These are phyloP conservation scores for Turnix velox DNA, from an alignment of 2,113 vertebrate species.

Conservation along the genomic window DNA sequence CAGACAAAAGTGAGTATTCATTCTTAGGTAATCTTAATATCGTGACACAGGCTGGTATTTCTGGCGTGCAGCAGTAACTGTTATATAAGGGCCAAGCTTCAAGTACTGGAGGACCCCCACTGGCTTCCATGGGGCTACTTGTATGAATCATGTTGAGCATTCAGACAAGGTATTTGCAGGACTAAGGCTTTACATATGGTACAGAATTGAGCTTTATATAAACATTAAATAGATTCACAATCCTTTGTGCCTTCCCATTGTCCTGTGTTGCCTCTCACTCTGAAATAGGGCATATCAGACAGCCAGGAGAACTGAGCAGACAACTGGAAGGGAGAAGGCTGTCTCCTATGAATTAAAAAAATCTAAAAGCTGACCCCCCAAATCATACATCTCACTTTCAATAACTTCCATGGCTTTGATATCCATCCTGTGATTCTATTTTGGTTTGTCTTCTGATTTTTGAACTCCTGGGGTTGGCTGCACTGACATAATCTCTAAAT, in stretches of 20 bases:
- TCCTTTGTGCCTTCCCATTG: conserved; percentile 44
- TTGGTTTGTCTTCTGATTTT: conserved; percentile 51
- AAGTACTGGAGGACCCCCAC: neutral
- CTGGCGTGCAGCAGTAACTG: neutral
- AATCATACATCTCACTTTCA: conserved; percentile 42
- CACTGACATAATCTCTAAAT: conserved; percentile 63
- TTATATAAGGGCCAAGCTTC: neutral
- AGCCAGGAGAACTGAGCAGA: conserved; percentile 11
- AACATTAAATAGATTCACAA: conserved; percentile 33
- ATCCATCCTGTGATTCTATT: conserved; percentile 53
- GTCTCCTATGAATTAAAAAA: conserved; percentile 52
- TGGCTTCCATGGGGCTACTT: neutral
- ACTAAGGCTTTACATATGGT: neutral
- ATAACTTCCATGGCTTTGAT: conserved; percentile 47
- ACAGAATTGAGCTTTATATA: conserved; percentile 14
- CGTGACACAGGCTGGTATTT: neutral
- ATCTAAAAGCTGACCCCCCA: conserved; percentile 48
- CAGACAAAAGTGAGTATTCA: neutral
- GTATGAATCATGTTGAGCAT: neutral
- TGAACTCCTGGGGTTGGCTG: conserved; percentile 42
- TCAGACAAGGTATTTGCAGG: neutral
- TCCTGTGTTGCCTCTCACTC: conserved; percentile 2
- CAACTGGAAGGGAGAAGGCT: conserved; percentile 17
- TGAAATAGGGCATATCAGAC: conserved; percentile 31
- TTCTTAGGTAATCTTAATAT: neutral